Evolutionary conservation across 2,888 invertebrate genomes (phyloP).

Genomic region (Scaptomyza polygonia): DNA sequence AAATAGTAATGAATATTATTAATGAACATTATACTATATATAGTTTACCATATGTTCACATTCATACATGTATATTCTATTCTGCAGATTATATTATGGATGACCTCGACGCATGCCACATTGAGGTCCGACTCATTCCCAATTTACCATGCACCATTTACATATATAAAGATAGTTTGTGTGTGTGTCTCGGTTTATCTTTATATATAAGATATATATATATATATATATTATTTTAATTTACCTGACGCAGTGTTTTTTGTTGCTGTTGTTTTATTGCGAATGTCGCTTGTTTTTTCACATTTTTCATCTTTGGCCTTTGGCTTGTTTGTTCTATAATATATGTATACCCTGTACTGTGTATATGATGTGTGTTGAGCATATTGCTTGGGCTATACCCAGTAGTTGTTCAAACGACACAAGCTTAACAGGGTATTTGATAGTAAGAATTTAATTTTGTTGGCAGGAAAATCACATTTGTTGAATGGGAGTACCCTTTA

Average conservation of each 20-base stretch:
- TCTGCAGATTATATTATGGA: slow-evolving; percentile 29
- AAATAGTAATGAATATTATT: no score
- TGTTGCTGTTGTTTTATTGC: slow-evolving; percentile 19
- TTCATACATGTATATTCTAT: no score
- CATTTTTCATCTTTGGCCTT: slow-evolving; percentile 70
- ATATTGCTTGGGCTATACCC: no score
- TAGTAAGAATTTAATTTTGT: no score
- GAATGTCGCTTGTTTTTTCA: slow-evolving; percentile 72
- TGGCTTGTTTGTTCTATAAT: slow-evolving; percentile 8
- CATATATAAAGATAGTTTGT: slow-evolving; percentile 17
- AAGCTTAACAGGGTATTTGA: no score
- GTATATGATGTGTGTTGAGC: neutral
- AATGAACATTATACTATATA: no score
- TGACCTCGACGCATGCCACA: slow-evolving; percentile 42
- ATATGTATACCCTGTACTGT: slow-evolving; percentile 38
- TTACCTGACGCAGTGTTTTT: slow-evolving; percentile 53
- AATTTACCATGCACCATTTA: slow-evolving; percentile 38
- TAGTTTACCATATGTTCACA: no score
- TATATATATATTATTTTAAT: slow-evolving; percentile 31
- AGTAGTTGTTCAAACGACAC: no score
- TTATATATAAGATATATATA: neutral
- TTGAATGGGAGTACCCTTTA: no score
- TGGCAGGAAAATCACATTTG: no score
- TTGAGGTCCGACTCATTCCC: neutral
- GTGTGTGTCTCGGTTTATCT: no score